Percentiles rank a stretch among this genome's conserved stretches.
phyloP scores from a whole-genome alignment of 1,140 invertebrate genomes.

The Papilio helenus region DNA sequence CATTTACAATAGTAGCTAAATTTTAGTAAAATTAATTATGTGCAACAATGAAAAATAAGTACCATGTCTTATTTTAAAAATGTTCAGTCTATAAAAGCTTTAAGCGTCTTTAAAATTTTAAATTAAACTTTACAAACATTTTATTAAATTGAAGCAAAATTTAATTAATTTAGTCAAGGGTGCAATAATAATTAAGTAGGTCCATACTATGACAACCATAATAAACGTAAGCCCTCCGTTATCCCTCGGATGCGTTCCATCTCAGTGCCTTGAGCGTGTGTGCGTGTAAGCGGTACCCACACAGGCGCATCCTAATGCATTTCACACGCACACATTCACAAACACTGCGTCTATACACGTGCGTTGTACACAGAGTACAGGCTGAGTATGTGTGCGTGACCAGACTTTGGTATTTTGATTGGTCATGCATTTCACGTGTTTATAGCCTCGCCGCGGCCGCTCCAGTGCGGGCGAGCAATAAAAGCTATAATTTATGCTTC shows the following conservation, averaged over 20 bases:
- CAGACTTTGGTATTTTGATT: conserved; percentile 82
- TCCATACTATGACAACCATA: conserved; percentile 59
- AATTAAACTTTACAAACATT: too few species aligned
- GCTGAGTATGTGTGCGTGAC: conserved; percentile 62
- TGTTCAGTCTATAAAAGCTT: too few species aligned
- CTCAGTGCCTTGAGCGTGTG: conserved; percentile 60
- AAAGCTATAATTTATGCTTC: conserved; percentile 74
- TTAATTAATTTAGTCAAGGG: neutral
- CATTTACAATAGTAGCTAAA: too few species aligned
- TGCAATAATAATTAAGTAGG: conserved; percentile 38
- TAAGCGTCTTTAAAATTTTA: too few species aligned
- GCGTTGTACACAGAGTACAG: conserved; percentile 39
- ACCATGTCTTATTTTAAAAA: too few species aligned
- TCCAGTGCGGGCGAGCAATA: conserved; percentile 71
- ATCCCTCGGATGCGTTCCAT: conserved; percentile 79
- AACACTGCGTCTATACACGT: conserved; percentile 43
- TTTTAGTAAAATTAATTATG: too few species aligned
- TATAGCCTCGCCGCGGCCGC: conserved; percentile 65
- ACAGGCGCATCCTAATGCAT: conserved; percentile 57
- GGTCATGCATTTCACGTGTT: conserved; percentile 83
- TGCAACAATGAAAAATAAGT: too few species aligned
- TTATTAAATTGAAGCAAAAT: neutral
- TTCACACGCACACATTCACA: conserved; percentile 51
- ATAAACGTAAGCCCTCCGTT: conserved; percentile 78
- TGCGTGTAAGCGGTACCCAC: conserved; percentile 59